These are phyloP conservation scores for Vannuccia rotundouncinata DNA, from an alignment of 2,888 invertebrate genomes.

Conservation along the genomic window DNA sequence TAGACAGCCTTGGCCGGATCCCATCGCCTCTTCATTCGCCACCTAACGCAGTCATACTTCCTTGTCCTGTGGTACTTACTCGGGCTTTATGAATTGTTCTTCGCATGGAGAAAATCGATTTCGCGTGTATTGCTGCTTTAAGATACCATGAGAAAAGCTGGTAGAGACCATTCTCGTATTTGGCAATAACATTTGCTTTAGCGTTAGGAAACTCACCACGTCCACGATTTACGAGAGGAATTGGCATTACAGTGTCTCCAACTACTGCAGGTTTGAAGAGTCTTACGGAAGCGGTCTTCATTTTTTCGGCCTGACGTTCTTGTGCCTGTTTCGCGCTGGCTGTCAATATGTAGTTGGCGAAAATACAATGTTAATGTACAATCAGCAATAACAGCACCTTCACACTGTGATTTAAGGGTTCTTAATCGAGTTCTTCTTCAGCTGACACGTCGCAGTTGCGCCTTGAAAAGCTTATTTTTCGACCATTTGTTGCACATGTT, in stretches of 20 bases:
- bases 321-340: conserved; percentile 21
- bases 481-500: no score
- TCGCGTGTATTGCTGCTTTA: not conserved
- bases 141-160: not conserved
- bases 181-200: conserved; percentile 15
- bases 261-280: conserved; percentile 10
- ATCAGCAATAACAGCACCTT: conserved; percentile 18
- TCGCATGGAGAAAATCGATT: conserved; percentile 10
- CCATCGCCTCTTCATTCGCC: conserved; percentile 9
- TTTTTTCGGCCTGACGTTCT: conserved; percentile 14
- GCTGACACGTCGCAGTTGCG: not conserved
- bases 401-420: not conserved
- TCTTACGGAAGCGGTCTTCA: conserved; percentile 11
- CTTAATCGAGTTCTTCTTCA: not conserved
- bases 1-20: conserved; percentile 1
- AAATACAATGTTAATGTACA: conserved; percentile 16
- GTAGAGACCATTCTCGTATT: conserved; percentile 1
- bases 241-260: not conserved
- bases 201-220: conserved; percentile 4
- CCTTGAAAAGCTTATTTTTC: not conserved
- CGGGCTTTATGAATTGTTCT: conserved; percentile 15
- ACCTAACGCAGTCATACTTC: not conserved
- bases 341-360: conserved; percentile 21
- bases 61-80: conserved; percentile 5
- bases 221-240: conserved; percentile 1